Percentiles rank a stretch among this genome's conserved stretches.
Conservation (phyloP, 2,888 invertebrate genomes). For the Rhopalosiphum nymphaeae region DNA sequence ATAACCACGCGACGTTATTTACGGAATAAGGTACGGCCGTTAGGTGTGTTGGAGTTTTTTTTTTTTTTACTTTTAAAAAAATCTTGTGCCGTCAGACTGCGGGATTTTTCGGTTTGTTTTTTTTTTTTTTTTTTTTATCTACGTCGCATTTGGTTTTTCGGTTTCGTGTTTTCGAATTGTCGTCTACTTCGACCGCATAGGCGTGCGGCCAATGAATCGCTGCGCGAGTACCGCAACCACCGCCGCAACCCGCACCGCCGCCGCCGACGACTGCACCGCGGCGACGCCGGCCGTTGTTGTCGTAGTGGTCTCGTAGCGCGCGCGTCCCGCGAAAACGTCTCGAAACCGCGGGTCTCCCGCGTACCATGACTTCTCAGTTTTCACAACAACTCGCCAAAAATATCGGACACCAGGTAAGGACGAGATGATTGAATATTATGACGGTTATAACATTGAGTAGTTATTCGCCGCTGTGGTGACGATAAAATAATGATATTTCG, state of each 20-base stretch:
- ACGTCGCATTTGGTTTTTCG: neutral
- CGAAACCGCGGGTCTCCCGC: constrained; percentile 60
- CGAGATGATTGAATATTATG: neutral
- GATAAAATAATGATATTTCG: too few species aligned
- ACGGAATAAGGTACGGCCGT: neutral
- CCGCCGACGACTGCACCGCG: constrained; percentile 6
- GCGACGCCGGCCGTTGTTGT: constrained; percentile 28
- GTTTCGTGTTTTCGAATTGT: neutral
- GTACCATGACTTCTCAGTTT: constrained; percentile 65
- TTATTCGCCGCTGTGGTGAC: too few species aligned
- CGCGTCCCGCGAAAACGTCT: constrained; percentile 45
- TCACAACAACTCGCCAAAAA: constrained; percentile 63
- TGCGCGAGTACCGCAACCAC: constrained; percentile 16
- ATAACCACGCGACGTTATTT: neutral
- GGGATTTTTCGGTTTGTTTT: neutral
- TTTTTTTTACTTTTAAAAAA: neutral
- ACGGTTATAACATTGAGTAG: too few species aligned
- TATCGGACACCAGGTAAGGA: constrained; percentile 61
- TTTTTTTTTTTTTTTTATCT: neutral
- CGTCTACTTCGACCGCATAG: neutral
- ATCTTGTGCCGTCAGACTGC: constrained; percentile 17
- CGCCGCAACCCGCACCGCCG: neutral
- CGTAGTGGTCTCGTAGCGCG: constrained; percentile 40
- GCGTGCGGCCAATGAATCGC: constrained; percentile 49
- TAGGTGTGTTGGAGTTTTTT: neutral